Conservation (phyloP, 2,888 invertebrate genomes). For the Campoletis raptor region DNA sequence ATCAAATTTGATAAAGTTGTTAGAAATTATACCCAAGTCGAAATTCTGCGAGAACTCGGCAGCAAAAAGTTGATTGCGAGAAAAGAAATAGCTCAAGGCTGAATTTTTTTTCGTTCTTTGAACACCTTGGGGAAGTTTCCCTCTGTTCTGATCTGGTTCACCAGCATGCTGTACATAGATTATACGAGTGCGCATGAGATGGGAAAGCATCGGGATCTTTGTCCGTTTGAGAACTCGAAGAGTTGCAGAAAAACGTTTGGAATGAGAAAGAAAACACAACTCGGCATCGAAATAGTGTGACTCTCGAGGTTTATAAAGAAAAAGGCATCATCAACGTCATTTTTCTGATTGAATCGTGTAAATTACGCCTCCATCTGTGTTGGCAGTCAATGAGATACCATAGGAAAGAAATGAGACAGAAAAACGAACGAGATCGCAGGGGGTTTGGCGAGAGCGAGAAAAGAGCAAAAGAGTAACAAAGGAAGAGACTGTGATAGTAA, state of each 20-base stretch:
- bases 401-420: constrained; percentile 46
- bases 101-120: constrained; percentile 55
- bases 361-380: constrained; percentile 18
- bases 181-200: constrained; percentile 36
- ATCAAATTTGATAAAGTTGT: too few relatives aligned
- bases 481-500: constrained; percentile 50
- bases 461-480: constrained; percentile 46
- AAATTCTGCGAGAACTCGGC: not conserved
- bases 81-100: constrained; percentile 77
- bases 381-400: not conserved
- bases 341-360: not conserved
- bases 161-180: constrained; percentile 19
- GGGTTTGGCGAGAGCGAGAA: constrained; percentile 37
- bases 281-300: constrained; percentile 53
- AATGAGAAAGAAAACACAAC: constrained; percentile 51
- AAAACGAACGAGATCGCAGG: constrained; percentile 69
- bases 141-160: constrained; percentile 57
- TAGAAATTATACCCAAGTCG: not conserved
- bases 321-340: constrained; percentile 10
- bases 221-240: constrained; percentile 70
- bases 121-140: constrained; percentile 62
- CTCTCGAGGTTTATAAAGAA: not conserved
- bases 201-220: constrained; percentile 73
- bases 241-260: constrained; percentile 47
- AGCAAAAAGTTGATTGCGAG: constrained; percentile 78